Evolutionary conservation across 2,113 vertebrate species (phyloP).

Genomic region (Trichechus manatus): DNA sequence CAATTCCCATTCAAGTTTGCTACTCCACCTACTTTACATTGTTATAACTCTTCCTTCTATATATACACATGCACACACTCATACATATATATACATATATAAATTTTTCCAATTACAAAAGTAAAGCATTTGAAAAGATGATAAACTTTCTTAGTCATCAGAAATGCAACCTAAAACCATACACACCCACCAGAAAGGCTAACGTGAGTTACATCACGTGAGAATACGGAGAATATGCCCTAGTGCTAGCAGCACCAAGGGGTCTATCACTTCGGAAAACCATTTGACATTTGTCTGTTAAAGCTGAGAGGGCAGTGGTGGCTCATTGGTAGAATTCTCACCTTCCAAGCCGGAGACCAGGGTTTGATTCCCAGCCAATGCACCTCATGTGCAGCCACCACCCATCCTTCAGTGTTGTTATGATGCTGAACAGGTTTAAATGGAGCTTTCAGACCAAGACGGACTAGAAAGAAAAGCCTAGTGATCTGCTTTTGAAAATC

Average conservation of each 20-base stretch:
- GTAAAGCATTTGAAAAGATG: background rate
- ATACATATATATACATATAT: rapidly evolving
- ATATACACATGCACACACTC: background rate
- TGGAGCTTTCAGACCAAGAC: background rate
- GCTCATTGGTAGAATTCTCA: background rate
- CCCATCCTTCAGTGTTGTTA: background rate
- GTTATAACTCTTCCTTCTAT: too few relatives aligned
- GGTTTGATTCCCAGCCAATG: background rate
- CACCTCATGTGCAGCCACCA: background rate
- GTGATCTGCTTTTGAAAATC: background rate
- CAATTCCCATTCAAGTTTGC: background rate
- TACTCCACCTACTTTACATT: background rate
- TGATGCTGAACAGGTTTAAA: background rate
- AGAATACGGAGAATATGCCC: rapidly evolving
- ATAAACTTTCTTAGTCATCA: background rate
- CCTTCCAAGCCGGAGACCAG: background rate
- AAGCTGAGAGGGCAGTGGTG: background rate
- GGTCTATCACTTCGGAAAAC: rapidly evolving
- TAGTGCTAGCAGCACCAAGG: rapidly evolving
- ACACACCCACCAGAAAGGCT: background rate
- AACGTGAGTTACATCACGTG: rapidly evolving
- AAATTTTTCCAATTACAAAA: background rate
- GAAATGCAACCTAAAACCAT: background rate
- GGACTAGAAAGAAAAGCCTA: background rate
- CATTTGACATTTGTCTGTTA: rapidly evolving